phyloP scores from a whole-genome alignment of 2,888 invertebrate genomes.

The Drosophila birchii region DNA sequence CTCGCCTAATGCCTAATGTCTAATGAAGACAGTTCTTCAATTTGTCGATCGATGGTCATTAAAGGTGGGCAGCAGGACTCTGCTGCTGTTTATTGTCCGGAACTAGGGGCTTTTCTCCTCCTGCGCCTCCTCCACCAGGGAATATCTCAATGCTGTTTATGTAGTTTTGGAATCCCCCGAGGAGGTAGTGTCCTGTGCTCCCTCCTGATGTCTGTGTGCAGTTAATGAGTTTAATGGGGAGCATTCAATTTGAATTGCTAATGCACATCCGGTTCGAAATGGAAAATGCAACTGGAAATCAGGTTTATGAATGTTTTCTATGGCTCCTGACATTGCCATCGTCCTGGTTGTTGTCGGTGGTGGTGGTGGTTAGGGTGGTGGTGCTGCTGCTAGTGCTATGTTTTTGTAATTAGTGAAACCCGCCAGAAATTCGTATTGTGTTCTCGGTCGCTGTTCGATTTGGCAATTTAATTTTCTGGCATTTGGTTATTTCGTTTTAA shows the following conservation, averaged over 20 bases:
- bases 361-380: slow-evolving; percentile 1
- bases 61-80: slow-evolving; percentile 28
- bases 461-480: slow-evolving; percentile 44
- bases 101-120: not conserved
- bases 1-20: slow-evolving; percentile 39
- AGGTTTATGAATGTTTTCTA: slow-evolving; percentile 53
- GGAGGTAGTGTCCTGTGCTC: slow-evolving; percentile 16
- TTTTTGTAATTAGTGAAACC: slow-evolving; percentile 46
- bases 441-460: slow-evolving; percentile 19
- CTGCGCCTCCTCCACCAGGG: not conserved
- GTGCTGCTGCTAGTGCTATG: slow-evolving; percentile 25
- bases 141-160: slow-evolving; percentile 36
- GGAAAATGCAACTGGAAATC: slow-evolving; percentile 72
- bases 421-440: slow-evolving; percentile 23
- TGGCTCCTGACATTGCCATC: slow-evolving; percentile 6
- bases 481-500: slow-evolving; percentile 44
- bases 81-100: slow-evolving; percentile 32
- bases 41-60: slow-evolving; percentile 74
- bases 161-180: slow-evolving; percentile 39
- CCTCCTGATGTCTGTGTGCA: slow-evolving; percentile 65
- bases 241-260: slow-evolving; percentile 80
- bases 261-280: slow-evolving; percentile 66
- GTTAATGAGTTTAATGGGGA: slow-evolving; percentile 80
- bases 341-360: slow-evolving; percentile 3
- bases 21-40: slow-evolving; percentile 79